These are phyloP conservation scores for Oreonectes daqikongensis DNA, from an alignment of 2,797 vertebrate species.

Conservation along the genomic window DNA sequence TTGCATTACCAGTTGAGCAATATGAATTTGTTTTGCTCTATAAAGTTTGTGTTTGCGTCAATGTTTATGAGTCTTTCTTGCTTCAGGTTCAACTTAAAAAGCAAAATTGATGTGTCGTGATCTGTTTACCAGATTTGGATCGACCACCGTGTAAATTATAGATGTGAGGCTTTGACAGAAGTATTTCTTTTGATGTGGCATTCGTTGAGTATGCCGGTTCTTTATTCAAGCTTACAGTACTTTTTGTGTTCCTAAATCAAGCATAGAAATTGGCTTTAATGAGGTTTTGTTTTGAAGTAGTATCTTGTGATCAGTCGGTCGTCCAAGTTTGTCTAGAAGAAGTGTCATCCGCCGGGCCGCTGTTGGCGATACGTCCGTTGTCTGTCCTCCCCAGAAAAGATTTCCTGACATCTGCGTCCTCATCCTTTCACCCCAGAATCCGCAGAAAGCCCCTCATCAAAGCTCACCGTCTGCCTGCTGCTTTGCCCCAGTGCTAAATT, in stretches of 20 bases:
- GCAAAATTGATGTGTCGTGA: not conserved
- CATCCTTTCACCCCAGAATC: constrained; percentile 55
- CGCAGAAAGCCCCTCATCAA: constrained; percentile 53
- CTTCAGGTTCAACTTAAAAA: not conserved
- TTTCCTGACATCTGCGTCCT: constrained; percentile 71
- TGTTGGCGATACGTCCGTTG: not conserved
- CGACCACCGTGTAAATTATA: not conserved
- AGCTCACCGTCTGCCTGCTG: constrained; percentile 17
- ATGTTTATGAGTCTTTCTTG: not conserved
- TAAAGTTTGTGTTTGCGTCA: constrained; percentile 8
- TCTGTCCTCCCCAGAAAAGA: constrained; percentile 43
- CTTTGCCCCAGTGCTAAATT: constrained; percentile 35
- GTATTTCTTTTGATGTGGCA: not conserved
- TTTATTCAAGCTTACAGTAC: not conserved
- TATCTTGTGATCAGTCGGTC: not conserved
- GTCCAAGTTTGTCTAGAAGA: not conserved
- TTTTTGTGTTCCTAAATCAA: not conserved
- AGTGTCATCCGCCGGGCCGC: not conserved
- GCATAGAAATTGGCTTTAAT: not conserved
- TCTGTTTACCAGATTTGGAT: no score
- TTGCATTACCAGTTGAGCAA: not conserved
- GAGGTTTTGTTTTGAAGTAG: not conserved
- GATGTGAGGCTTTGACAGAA: not conserved
- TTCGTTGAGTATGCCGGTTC: not conserved
- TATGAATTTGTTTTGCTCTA: constrained; percentile 45